These are phyloP conservation scores for Galaxea fascicularis DNA, from an alignment of 92 coral and sea anemone genomes.

Conservation along the genomic window DNA sequence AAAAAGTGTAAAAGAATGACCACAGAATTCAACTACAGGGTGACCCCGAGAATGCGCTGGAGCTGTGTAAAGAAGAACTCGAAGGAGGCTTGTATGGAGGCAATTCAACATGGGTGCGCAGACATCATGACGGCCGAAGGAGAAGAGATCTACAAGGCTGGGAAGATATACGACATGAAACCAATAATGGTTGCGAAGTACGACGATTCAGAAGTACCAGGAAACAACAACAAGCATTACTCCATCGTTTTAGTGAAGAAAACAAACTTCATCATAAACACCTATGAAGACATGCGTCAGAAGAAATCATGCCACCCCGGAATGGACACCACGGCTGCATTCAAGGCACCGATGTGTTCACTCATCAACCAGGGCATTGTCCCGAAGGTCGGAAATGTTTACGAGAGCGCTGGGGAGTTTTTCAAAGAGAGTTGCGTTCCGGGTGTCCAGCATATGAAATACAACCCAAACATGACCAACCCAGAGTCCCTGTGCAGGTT, in stretches of 20 bases:
- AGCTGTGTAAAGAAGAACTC: slow-evolving; percentile 50
- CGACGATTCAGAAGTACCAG: neutral
- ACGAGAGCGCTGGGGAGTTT: slow-evolving; percentile 59
- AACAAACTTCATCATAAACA: neutral
- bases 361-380: slow-evolving; percentile 49
- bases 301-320: slow-evolving; percentile 61
- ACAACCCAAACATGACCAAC: slow-evolving; percentile 58
- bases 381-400: slow-evolving; percentile 46
- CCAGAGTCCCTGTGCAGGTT: slow-evolving; percentile 64
- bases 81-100: slow-evolving; percentile 49
- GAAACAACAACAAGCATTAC: slow-evolving; percentile 29
- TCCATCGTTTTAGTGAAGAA: slow-evolving; percentile 58
- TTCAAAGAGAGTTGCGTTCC: slow-evolving; percentile 68
- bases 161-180: slow-evolving; percentile 21
- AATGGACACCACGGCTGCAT: slow-evolving; percentile 47
- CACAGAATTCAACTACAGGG: slow-evolving; percentile 64
- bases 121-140: slow-evolving; percentile 65
- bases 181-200: slow-evolving; percentile 58
- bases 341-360: slow-evolving; percentile 72
- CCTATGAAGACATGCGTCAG: slow-evolving; percentile 30
- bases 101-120: slow-evolving; percentile 44
- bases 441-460: slow-evolving; percentile 36
- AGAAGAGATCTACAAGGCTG: slow-evolving; percentile 58
- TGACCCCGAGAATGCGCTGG: slow-evolving; percentile 49
- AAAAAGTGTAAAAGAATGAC: slow-evolving; percentile 67